phyloP scores from a whole-genome alignment of 2,113 vertebrate genomes.

The Gopherus flavomarginatus region DNA sequence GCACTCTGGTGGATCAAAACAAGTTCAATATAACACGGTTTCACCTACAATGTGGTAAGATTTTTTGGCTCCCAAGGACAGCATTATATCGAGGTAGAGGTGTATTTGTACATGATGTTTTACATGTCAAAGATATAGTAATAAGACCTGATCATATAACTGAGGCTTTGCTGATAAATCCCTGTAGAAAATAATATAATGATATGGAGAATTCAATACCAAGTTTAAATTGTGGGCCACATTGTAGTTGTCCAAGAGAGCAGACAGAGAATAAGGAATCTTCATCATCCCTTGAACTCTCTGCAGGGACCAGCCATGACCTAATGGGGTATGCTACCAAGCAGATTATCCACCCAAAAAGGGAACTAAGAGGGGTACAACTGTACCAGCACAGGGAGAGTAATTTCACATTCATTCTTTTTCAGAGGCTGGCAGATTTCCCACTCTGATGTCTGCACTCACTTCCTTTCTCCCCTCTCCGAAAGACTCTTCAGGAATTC shows the following conservation, averaged over 20 bases:
- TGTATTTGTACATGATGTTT: background rate
- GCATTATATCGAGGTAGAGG: no score
- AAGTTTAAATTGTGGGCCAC: constrained; percentile 28
- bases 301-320: background rate
- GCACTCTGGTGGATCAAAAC: no score
- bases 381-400: background rate
- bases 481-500: background rate
- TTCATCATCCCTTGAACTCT: background rate
- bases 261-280: background rate
- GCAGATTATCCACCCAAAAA: background rate
- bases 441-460: background rate
- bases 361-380: background rate
- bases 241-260: background rate
- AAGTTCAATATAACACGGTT: no score
- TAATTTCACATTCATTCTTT: background rate
- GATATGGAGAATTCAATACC: constrained; percentile 10
- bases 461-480: background rate
- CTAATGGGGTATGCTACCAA: background rate
- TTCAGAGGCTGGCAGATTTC: background rate
- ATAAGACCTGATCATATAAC: background rate
- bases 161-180: background rate
- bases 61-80: no score
- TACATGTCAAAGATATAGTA: background rate
- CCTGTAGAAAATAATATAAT: constrained; percentile 21
- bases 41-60: no score